Evolutionary conservation across 2,113 vertebrate genomes (phyloP), one percentile per base, ranked within the genome.

Genomic region (Ctenodactylus gundi): DNA sequence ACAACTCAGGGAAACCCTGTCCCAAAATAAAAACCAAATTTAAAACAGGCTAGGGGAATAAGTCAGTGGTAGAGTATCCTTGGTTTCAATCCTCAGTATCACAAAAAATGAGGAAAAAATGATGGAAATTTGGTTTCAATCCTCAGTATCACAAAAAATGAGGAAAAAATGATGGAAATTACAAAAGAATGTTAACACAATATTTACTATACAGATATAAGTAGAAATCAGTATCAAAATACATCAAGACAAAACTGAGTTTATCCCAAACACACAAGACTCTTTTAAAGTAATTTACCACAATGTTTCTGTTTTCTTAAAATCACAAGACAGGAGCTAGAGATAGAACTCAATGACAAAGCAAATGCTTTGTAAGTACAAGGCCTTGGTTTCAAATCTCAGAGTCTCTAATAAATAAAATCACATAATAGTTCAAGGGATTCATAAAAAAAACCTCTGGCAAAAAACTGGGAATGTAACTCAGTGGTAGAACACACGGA

Each of bases 251-350:
- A 80, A 78, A 87, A 31, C 0, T 78, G 21, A 13, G 27, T 72
- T 73, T 88, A 88, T 72, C 55, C 46, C 46, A 88, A 95, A 94
- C 23, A 86, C 17, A 70, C 5, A 34, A 85, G 55, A 49, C 41
- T 92, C 15, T 6, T 85, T 88, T 77, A 88, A 85, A 94, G 75
- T 78, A 95, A 91, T 80, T 94, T 44, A 68, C 12, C 58, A 57
- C 34, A 72, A 57, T 53, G 25, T 64, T 86, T 34, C n/a, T n/a
- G n/a, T n/a, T n/a, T 12, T 36, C 36, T 36, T 67, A 36, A 39
- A 83, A 60, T 76, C n/a, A 76, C 23, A 89, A 7, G 23, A 78
- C 34, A 62, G 36, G 41, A 29, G 29, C 12, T 34, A 3, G 29
- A 49, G 72, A 31, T 31, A 15, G 8, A 31, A 44, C 27, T 73